Evolutionary conservation across 2,888 invertebrate genomes (phyloP).

Genomic region (Eupsilia transversa): DNA sequence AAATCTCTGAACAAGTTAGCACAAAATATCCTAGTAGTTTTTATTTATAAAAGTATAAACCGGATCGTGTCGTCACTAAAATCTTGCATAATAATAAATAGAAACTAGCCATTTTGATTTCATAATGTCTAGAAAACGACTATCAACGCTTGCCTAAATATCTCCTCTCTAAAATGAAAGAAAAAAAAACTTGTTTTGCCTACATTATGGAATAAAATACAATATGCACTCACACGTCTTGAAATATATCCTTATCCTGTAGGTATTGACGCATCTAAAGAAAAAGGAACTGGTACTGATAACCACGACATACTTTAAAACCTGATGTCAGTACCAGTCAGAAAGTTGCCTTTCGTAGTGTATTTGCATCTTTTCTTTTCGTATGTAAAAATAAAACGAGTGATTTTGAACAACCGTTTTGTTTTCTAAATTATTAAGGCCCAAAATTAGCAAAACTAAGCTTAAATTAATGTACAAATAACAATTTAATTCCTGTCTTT

Average conservation of each 20-base stretch:
- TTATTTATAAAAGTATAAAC: conserved; percentile 41
- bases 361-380: conserved; percentile 53
- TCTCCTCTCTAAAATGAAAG: not conserved
- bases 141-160: conserved; percentile 2
- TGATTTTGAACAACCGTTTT: conserved; percentile 6
- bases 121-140: conserved; percentile 30
- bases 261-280: conserved; percentile 50
- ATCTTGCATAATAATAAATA: conserved; percentile 27
- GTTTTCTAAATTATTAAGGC: conserved; percentile 1
- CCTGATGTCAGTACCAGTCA: conserved; percentile 47
- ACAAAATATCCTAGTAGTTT: conserved; percentile 1
- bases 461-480: not conserved
- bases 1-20: not conserved
- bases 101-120: conserved; percentile 30
- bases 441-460: not conserved
- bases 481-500: not conserved
- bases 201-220: conserved; percentile 16
- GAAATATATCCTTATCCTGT: conserved; percentile 15
- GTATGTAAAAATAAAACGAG: conserved; percentile 24
- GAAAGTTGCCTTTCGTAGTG: conserved; percentile 52
- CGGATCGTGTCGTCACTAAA: conserved; percentile 5
- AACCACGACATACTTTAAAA: conserved; percentile 58
- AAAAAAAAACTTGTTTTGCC: not conserved
- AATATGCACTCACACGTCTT: conserved; percentile 24
- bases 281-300: conserved; percentile 57